Evolutionary conservation across 2,113 vertebrate genomes (phyloP).

Genomic region (pig (Sus scrofa)): T2T-Sscrofa CM000826.6:151346501-151347000

Average conservation of each 20-base stretch:
- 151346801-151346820: no score
- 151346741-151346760: not conserved
- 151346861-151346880: not conserved
- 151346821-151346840: not conserved
- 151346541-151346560: not conserved
- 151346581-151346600: not conserved
- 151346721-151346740: not conserved
- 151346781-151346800: not conserved
- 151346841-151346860: not conserved
- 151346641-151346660: not conserved
- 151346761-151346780: not conserved
- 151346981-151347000: no score
- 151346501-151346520: not conserved
- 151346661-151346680: not conserved
- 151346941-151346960: not conserved
- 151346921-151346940: not conserved
- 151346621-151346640: rapidly evolving
- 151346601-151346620: not conserved
- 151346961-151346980: not conserved
- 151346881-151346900: no score
- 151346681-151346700: not conserved
- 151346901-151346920: rapidly evolving
- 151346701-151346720: not conserved
- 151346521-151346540: not conserved
- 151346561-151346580: not conserved